Evolutionary conservation across 2,888 invertebrate genomes (phyloP), one percentile per base, ranked within the genome.

Genomic region (Temnothorax ravouxi): DNA sequence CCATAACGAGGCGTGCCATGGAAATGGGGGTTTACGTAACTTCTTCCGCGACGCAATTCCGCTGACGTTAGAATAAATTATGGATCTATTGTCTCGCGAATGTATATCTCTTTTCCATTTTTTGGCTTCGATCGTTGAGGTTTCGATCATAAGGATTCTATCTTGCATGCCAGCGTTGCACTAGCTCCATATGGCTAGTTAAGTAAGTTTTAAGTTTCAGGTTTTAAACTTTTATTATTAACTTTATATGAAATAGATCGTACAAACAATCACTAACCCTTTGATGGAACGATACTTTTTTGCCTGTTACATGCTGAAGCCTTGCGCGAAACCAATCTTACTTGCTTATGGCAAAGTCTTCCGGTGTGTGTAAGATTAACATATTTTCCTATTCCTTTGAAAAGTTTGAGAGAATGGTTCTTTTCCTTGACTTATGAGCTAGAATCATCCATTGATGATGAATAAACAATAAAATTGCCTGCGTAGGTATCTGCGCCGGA

Each of bases 1-100:
- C 56, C 69, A 18, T 67, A 66, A 82, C 69, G 38, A 81, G 41
- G 50, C 25, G 67, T 66, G 25, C 25, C 25, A 25, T 25, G 67
- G 61, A 82, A 66, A 74, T 69, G 54, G 34, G 44, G 13, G 15
- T 41, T 80, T 79, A 79, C 21, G 74, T 79, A 79, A 79, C 72
- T 21, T n/a, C 29, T 77, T 71, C 29, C 41, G 71, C 44, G 59
- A 71, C 13, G 72, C 72, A 59, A 79, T 77, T 66, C 4, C 25
- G 54, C 77, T 52, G 38, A 34, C 52, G 38, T 54, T 56, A 6
- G 54, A 77, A 56, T 77, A 71, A 71, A 71, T 77, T 77, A 77
- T 15, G 29, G 6, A 56, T 56, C 72, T 56, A 77, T 77, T 77
- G 72, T 77, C 41, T 54, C 54, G 71, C n/a, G 41, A 56, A 15